Evolutionary conservation across 2,797 vertebrate species (phyloP).

Genomic region (Lagocephalus sceleratus): DNA sequence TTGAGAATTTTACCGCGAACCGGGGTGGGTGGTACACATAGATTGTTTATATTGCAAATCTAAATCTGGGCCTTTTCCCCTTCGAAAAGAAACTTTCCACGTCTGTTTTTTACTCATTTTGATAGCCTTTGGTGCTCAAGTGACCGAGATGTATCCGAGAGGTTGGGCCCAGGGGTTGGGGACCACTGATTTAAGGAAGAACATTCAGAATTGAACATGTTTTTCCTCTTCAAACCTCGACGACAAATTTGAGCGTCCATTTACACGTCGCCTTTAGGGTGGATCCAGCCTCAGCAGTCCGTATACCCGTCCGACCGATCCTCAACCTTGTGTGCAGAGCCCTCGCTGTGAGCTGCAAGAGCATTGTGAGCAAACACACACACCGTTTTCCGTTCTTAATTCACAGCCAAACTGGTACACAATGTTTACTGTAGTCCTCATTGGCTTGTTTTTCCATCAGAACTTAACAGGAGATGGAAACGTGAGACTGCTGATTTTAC

Average conservation of each 20-base stretch:
- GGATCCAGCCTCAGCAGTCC: conserved; percentile 82
- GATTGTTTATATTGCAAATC: no score
- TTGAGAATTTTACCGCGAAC: no score
- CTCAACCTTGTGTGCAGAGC: conserved; percentile 85
- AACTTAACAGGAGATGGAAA: conserved; percentile 83
- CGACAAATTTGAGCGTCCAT: neutral
- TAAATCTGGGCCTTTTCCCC: no score
- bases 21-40: no score
- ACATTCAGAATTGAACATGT: no score
- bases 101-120: no score
- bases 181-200: no score
- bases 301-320: conserved; percentile 81
- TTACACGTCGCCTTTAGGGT: conserved; percentile 60
- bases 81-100: no score
- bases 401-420: neutral
- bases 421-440: neutral
- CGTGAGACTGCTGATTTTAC: conserved; percentile 81
- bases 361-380: conserved; percentile 73
- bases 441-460: conserved; percentile 51
- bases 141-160: no score
- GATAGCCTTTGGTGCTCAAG: no score
- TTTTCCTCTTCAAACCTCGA: neutral
- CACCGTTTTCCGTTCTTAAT: neutral
- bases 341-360: conserved; percentile 81
- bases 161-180: no score